Conservation (phyloP, 2,113 vertebrate genomes). For the Centropristis striata region DNA sequence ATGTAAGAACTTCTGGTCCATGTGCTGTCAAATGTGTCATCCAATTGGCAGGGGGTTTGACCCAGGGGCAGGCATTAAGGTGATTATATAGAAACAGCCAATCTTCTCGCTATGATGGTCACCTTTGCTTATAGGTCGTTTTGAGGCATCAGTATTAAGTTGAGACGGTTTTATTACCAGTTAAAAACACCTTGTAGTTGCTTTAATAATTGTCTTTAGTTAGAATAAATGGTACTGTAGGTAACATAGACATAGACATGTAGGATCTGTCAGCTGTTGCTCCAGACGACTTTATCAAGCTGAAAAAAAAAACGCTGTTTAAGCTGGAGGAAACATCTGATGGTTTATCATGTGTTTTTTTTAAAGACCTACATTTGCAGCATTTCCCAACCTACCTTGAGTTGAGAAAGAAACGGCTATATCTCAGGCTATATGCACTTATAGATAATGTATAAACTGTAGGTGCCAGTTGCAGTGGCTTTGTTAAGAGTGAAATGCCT, state of each 20-base stretch:
- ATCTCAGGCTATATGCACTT: conserved; percentile 14
- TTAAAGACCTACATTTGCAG: not conserved
- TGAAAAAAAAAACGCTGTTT: not conserved
- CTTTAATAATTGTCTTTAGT: conserved; percentile 18
- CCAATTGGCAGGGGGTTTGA: too few relatives aligned
- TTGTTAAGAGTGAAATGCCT: conserved; percentile 10
- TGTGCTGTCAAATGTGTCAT: too few relatives aligned
- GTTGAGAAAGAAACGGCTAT: not conserved
- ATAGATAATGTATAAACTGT: conserved; percentile 36
- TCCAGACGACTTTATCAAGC: not conserved
- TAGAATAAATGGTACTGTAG: not conserved
- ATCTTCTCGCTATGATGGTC: too few relatives aligned
- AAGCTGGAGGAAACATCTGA: not conserved
- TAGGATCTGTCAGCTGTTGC: conserved; percentile 16
- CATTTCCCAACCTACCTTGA: not conserved
- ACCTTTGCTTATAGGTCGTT: too few relatives aligned
- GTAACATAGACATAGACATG: not conserved
- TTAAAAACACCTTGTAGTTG: too few relatives aligned
- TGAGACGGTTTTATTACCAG: too few relatives aligned
- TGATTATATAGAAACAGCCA: too few relatives aligned
- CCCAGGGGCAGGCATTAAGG: too few relatives aligned
- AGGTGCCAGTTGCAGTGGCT: not conserved
- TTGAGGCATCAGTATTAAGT: too few relatives aligned
- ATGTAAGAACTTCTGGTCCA: too few relatives aligned
- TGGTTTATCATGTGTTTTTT: not conserved